Percentiles rank a stretch among this genome's conserved stretches.
Conservation (phyloP, 2,888 invertebrate species). For the Thumatha senex region DNA sequence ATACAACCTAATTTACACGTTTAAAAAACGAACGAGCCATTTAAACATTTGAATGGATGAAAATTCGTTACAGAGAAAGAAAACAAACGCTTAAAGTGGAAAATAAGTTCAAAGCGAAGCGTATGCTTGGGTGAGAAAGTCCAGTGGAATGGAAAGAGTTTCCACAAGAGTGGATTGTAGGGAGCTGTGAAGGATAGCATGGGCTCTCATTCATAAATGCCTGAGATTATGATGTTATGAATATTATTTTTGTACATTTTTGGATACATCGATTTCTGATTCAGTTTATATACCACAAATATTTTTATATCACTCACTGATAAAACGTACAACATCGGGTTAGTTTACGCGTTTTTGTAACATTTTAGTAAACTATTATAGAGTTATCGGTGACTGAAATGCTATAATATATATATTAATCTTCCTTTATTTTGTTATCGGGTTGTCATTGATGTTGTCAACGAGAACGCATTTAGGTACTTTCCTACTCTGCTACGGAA, state of each 20-base stretch:
- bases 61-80: conserved; percentile 51
- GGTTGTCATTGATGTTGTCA: too few relatives aligned
- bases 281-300: background rate
- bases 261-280: background rate
- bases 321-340: too few relatives aligned
- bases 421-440: too few relatives aligned
- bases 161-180: conserved; percentile 52
- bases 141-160: conserved; percentile 63
- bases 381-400: too few relatives aligned
- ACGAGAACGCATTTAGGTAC: too few relatives aligned
- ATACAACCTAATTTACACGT: conserved; percentile 2
- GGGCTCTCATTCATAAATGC: conserved; percentile 49
- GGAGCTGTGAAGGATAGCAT: conserved; percentile 41
- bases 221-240: conserved; percentile 13
- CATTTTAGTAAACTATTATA: too few relatives aligned
- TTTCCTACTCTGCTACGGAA: too few relatives aligned
- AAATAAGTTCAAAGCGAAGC: conserved; percentile 66
- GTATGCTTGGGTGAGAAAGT: conserved; percentile 60
- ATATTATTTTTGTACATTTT: conserved; percentile 17
- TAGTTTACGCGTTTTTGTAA: too few relatives aligned
- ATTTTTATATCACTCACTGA: too few relatives aligned
- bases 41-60: conserved; percentile 28
- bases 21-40: conserved; percentile 13
- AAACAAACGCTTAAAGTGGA: conserved; percentile 63
- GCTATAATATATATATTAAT: too few relatives aligned